phyloP scores from a whole-genome alignment of 1,140 invertebrate species.

The Eulimnadia texana region DNA sequence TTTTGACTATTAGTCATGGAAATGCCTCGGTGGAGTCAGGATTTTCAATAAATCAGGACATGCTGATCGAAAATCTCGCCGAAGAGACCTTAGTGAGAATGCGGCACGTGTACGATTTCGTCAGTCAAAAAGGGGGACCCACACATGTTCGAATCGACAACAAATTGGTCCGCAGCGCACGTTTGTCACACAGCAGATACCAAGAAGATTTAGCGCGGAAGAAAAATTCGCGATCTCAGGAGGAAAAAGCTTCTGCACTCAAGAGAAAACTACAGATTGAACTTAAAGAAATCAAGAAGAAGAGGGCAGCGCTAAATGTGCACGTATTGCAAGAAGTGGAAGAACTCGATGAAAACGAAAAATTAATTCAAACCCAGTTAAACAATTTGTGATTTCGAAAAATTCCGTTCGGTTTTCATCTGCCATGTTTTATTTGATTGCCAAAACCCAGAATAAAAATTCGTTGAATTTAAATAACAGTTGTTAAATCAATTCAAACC shows the following conservation, averaged over 20 bases:
- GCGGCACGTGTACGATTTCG: constrained; percentile 3
- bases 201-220: neutral
- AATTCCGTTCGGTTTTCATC: too few relatives aligned
- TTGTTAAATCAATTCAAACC: neutral
- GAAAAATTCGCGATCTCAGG: neutral
- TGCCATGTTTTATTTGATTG: too few relatives aligned
- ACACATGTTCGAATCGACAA: neutral
- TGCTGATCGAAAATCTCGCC: constrained; percentile 9
- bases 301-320: neutral
- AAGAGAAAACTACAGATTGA: neutral
- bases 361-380: too few relatives aligned
- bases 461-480: neutral
- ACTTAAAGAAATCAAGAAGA: neutral
- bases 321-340: neutral
- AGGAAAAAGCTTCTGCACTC: neutral
- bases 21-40: neutral
- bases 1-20: neutral
- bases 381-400: too few relatives aligned
- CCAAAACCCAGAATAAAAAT: neutral
- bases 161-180: neutral
- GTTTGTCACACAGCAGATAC: neutral
- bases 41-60: constrained; percentile 3
- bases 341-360: neutral
- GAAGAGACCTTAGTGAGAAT: neutral
- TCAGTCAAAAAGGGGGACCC: neutral